These are phyloP conservation scores for Pempheris klunzingeri DNA, from an alignment of 2,797 vertebrate species.

Conservation along the genomic window DNA sequence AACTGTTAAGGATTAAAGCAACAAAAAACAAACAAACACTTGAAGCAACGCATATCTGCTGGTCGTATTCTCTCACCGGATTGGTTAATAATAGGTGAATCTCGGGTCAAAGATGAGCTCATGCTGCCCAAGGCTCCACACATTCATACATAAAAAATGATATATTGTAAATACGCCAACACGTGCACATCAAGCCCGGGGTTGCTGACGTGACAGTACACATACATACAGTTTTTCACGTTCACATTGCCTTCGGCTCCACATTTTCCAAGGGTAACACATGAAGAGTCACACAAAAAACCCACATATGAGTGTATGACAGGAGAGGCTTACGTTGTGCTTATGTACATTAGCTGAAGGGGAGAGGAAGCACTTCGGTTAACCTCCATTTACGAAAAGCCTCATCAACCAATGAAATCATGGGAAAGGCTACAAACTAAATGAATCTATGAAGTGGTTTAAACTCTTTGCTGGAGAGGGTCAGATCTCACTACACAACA, in stretches of 20 bases:
- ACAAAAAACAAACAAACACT: background rate
- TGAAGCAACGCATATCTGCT: background rate
- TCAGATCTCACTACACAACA: background rate
- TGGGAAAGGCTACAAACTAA: background rate
- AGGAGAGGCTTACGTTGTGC: background rate
- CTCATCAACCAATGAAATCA: background rate
- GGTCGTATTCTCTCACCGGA: background rate
- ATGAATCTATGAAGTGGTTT: background rate
- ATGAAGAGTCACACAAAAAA: background rate
- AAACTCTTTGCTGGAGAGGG: background rate
- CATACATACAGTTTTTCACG: background rate
- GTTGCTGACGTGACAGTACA: conserved; percentile 45
- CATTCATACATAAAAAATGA: conserved; percentile 21
- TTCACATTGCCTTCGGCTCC: background rate
- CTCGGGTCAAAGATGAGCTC: background rate
- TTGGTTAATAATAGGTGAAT: conserved; percentile 39
- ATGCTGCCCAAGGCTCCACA: conserved; percentile 22
- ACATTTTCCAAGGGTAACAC: conserved; percentile 6
- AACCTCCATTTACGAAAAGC: background rate
- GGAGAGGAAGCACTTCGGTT: background rate
- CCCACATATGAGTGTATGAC: background rate
- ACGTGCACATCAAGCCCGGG: background rate
- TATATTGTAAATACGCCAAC: background rate
- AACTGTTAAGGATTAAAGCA: background rate
- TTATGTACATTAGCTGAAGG: background rate